Percentiles rank a stretch among this genome's conserved stretches.
Evolutionary conservation across 2,113 vertebrate species (phyloP).

Genomic region (Rallus limicola): DNA sequence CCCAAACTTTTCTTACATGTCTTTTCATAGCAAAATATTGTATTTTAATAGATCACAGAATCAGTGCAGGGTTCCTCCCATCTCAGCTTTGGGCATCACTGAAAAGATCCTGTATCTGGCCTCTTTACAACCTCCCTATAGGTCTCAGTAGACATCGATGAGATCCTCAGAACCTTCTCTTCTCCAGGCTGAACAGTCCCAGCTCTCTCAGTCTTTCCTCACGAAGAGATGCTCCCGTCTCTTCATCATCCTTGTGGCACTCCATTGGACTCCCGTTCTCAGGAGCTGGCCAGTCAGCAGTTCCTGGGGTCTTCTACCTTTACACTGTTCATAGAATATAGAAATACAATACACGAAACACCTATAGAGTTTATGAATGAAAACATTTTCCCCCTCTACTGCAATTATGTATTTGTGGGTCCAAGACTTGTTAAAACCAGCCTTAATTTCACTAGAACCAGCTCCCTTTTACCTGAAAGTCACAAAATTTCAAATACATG

Average conservation of each 20-base stretch:
- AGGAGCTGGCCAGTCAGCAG: fast-evolving
- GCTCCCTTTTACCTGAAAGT: neutral
- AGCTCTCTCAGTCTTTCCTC: neutral
- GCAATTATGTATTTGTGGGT: neutral
- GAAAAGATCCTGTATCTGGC: too few relatives aligned
- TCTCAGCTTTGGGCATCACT: too few relatives aligned
- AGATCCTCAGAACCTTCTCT: neutral
- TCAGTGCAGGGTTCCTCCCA: too few relatives aligned
- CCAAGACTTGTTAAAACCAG: neutral
- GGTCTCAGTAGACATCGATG: neutral
- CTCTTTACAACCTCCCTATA: too few relatives aligned
- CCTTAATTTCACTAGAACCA: neutral
- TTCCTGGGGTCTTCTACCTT: neutral
- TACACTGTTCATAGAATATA: neutral
- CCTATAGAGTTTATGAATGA: neutral
- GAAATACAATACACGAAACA: neutral
- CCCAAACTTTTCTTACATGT: neutral
- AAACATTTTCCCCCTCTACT: neutral
- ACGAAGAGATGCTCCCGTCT: neutral
- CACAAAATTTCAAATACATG: neutral
- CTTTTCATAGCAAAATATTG: neutral
- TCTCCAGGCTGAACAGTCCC: neutral
- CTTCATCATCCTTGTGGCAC: neutral
- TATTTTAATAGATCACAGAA: neutral
- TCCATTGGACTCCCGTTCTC: neutral